Conservation (phyloP, 2,797 vertebrate species). For the Lacerta agilis region DNA sequence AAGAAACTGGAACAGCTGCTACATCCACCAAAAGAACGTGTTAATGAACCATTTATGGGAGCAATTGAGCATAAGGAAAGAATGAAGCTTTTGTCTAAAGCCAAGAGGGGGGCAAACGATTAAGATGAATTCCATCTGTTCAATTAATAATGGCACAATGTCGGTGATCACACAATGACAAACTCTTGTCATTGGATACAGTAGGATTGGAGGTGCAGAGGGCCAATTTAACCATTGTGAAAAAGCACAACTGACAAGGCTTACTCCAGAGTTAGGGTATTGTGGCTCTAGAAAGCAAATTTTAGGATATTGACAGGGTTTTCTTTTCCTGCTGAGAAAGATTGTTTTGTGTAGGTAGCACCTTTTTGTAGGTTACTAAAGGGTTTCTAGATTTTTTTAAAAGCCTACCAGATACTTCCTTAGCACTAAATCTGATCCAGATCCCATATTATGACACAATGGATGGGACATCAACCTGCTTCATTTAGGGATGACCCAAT, state of each 20-base stretch:
- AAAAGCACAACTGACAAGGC: not conserved
- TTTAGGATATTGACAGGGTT: not conserved
- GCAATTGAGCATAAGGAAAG: slow-evolving; percentile 41
- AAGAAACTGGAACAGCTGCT: slow-evolving; percentile 36
- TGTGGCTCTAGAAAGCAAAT: not conserved
- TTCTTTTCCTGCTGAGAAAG: not conserved
- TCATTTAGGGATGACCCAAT: not conserved
- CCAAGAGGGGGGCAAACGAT: not conserved
- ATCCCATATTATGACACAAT: not conserved
- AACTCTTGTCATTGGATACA: slow-evolving; percentile 32
- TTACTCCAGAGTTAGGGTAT: slow-evolving; percentile 4
- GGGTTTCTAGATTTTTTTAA: not conserved
- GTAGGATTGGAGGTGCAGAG: slow-evolving; percentile 13
- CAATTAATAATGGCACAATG: slow-evolving; percentile 40
- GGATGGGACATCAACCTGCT: not conserved
- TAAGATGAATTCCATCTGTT: slow-evolving; percentile 35
- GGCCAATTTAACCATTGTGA: slow-evolving; percentile 25
- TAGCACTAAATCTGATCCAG: not conserved
- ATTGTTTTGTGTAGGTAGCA: not conserved
- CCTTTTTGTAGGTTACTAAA: not conserved
- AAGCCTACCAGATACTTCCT: not conserved
- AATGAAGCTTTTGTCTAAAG: slow-evolving; percentile 48
- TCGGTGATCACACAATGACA: slow-evolving; percentile 20
- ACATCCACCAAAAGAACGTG: slow-evolving; percentile 26
- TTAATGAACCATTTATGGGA: slow-evolving; percentile 41